Percentiles rank a stretch among this genome's conserved stretches.
phyloP scores from a whole-genome alignment of 2,888 invertebrate species.

The Trilocha varians region DNA sequence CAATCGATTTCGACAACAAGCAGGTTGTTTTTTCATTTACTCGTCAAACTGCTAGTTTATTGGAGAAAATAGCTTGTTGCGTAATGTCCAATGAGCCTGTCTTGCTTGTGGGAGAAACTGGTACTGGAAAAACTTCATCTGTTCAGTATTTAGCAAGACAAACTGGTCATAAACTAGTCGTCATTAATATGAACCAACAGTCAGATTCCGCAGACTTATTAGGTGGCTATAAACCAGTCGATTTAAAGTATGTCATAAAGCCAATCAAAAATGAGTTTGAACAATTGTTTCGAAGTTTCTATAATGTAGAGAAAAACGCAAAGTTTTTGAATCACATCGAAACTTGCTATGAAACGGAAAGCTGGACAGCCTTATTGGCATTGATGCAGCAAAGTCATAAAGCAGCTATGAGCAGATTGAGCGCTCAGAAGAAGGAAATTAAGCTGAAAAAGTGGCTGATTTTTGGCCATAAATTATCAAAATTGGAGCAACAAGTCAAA shows the following conservation, averaged over 20 bases:
- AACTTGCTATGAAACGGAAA: conserved; percentile 80
- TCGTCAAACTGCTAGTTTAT: conserved; percentile 82
- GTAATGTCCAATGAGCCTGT: conserved; percentile 90
- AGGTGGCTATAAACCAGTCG: conserved; percentile 97
- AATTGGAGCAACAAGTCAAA: conserved; percentile 82
- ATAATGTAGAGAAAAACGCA: conserved; percentile 82
- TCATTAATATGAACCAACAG: conserved; percentile 99
- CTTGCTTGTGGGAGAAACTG: conserved; percentile 97
- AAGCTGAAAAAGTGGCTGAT: conserved; percentile 75
- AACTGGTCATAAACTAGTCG: conserved; percentile 87
- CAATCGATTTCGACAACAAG: conserved; percentile 47
- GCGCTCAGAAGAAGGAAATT: conserved; percentile 33
- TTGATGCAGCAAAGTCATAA: conserved; percentile 83
- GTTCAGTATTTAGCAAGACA: conserved; percentile 92
- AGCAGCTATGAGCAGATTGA: conserved; percentile 75
- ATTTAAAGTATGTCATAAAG: conserved; percentile 85
- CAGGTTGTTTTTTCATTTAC: conserved; percentile 85
- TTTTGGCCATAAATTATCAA: conserved; percentile 78
- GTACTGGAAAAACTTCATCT: conserved; percentile 97
- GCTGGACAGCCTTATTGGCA: conserved; percentile 80
- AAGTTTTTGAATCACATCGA: conserved; percentile 88
- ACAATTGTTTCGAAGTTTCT: conserved; percentile 84
- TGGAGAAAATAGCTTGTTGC: conserved; percentile 92
- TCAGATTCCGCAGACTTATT: conserved; percentile 97
- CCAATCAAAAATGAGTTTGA: conserved; percentile 90